Base-by-base conservation (phyloP, 2,113 vertebrate species). In the Indri indri region DNA sequence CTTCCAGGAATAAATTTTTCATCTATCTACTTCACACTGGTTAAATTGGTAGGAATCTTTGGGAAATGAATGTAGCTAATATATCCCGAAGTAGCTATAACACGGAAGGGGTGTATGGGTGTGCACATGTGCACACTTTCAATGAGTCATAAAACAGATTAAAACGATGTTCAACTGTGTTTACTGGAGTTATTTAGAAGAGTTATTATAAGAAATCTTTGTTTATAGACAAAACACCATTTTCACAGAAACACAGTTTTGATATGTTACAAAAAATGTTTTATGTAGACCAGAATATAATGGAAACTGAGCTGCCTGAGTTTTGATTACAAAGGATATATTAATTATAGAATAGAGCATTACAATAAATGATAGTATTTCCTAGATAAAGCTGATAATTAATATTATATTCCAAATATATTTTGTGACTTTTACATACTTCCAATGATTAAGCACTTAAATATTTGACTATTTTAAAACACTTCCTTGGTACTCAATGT, bases 361-460 rank as follows among this genome's bases (percentile, higher is more conserved):
- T 77, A 86, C 25, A 87, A 94, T 45, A 92, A 81, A 50, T 70
- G 32, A 79, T 17, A 88, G n/a, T 5, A 91, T 85, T 90, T 88
- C 52, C 63, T 50, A 87, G 73, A 81, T 25, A 59, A 73, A 63
- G 11, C 8, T 3, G 14, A 34, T 57, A 90, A 80, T 66, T 66
- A 88, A 84, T 63, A 68, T 22, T 91, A 87, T 34, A 18, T 85
- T 90, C 37, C 77, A 93, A 86, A 90, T 95, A 71, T 89, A 80
- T 76, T 25, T 25, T 70, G 34, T 88, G 27, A 65, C n/a, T 90
- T 91, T 77, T 59, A 83, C 57, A 70, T 92, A 3, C 47, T 97
- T 71, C 42, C 14, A 88, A 61, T 61, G 25, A 71, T 37, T 47
- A 81, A 50, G 17, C 1, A 47, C 47, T 76, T 88, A 17, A 81